Evolutionary conservation across 2,797 vertebrate genomes (phyloP).

Genomic region (Myotis myotis): DNA sequence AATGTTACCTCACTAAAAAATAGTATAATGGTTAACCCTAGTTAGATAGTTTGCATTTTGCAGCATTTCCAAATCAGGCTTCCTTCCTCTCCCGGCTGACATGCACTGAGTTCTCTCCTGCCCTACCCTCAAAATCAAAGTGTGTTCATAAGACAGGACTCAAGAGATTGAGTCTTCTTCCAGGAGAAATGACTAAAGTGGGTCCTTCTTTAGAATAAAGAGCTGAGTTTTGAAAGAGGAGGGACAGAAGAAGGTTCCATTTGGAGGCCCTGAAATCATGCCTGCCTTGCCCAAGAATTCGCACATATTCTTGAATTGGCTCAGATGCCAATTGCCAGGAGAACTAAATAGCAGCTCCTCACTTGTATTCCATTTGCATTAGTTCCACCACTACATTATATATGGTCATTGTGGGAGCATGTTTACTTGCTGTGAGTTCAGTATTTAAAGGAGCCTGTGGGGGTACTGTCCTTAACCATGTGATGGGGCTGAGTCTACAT

Average conservation of each 20-base stretch:
- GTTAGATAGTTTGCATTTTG: not conserved
- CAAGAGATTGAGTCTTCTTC: not conserved
- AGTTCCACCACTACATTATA: not conserved
- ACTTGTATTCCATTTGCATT: not conserved
- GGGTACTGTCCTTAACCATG: not conserved
- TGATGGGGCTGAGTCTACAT: not conserved
- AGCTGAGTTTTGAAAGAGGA: not conserved
- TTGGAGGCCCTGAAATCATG: not conserved
- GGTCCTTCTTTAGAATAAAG: slow-evolving; percentile 15
- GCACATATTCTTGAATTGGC: not conserved
- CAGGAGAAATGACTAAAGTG: not conserved
- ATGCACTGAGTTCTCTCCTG: not conserved
- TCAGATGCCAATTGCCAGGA: not conserved
- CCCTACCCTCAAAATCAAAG: not conserved
- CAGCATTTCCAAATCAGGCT: not conserved
- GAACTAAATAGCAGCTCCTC: not conserved
- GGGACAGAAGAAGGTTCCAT: too few species aligned
- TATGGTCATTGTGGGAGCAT: not conserved
- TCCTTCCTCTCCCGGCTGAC: not conserved
- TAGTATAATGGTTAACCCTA: not conserved
- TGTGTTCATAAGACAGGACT: not conserved
- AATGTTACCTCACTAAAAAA: not conserved
- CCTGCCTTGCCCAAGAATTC: not conserved
- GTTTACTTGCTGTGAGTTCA: not conserved
- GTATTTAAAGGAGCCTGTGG: not conserved